Conservation (phyloP, 2,113 vertebrate species). For the Tringa solitaria region DNA sequence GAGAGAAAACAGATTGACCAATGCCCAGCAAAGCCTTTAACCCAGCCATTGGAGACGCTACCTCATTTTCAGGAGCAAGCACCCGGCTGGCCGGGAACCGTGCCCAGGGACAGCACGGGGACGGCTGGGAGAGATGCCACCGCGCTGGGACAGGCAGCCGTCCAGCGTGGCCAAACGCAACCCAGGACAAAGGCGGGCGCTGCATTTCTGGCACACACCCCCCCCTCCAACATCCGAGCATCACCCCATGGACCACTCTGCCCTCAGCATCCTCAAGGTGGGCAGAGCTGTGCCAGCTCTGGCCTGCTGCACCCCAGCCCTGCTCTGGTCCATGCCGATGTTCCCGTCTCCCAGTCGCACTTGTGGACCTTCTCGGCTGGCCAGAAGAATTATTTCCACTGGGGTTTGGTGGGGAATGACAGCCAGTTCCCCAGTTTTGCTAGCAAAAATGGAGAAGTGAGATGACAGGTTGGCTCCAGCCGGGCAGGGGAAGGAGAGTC, state of each 20-base stretch:
- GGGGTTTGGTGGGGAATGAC: accelerated
- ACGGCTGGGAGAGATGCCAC: not conserved
- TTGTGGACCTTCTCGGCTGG: not conserved
- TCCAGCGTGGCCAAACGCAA: not conserved
- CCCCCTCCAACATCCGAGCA: not conserved
- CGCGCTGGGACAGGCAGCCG: accelerated
- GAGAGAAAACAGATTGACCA: conserved; percentile 40
- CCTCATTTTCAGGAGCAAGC: conserved; percentile 16
- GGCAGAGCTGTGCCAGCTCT: not conserved
- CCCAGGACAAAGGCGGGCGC: not conserved
- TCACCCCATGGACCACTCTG: not conserved
- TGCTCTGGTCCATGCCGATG: not conserved
- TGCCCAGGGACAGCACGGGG: not conserved
- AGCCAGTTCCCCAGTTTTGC: not conserved
- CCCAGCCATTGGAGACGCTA: conserved; percentile 36
- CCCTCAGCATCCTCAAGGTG: not conserved
- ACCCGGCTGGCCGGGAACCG: not conserved
- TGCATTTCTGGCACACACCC: not conserved
- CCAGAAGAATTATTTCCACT: not conserved
- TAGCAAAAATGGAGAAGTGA: not conserved
- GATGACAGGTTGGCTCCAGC: not conserved
- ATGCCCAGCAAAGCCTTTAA: conserved; percentile 3
- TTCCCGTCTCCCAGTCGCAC: not conserved
- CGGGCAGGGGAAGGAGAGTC: not conserved
- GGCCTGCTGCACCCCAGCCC: accelerated